Base-by-base conservation (phyloP, 2,888 invertebrate species). In the Danaus chrysippus region DNA sequence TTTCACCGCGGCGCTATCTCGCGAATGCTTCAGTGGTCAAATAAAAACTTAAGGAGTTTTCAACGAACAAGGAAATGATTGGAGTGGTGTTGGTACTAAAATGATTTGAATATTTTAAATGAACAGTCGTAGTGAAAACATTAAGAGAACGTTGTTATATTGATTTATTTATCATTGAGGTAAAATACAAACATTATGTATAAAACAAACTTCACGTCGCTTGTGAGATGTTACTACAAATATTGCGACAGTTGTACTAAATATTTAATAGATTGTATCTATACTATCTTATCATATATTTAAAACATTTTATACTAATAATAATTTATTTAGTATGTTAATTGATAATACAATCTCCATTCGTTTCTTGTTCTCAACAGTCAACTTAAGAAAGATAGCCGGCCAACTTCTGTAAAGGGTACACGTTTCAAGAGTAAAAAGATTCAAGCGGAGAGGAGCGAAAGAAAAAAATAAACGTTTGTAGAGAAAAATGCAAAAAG, bases 1-100 rank as follows among this genome's bases (percentile, higher is more conserved):
- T 90, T 90, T 84, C 87, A 83, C 83, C 86, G 82, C 87, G 81
- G 79, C 84, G 91, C 87, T 91, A 91, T 91, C 91, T 90, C 76
- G 83, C 83, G 86, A 88, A 91, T 87, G 91, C 91, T 91, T 90
- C 91, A 91, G 90, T 88, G 91, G 91, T 90, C 91, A 90, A 90
- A 91, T 90, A 90, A 90, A 90, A 91, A 90, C 89, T 89, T 88
- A 83, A 87, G 82, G 85, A 89, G 87, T 86, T 87, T 76, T 84
- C 81, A 78, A 77, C 69, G 86, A 85, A 76, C 76, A 84, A 19
- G 3, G 68, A 67, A 66, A 63, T 46, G 23, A 12, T 23, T 68
- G 64, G 76, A 78, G 76, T 66, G 54, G 9, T 42, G 52, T 65
- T 60, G 54, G 11, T 55, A 58, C 59, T 56, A 46, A 41, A 60